A percentile compares a stretch with the other conserved stretches of the same genome.
These are phyloP conservation scores for Conomelus anceps DNA, from an alignment of 2,888 invertebrate genomes.

Conservation along the genomic window DNA sequence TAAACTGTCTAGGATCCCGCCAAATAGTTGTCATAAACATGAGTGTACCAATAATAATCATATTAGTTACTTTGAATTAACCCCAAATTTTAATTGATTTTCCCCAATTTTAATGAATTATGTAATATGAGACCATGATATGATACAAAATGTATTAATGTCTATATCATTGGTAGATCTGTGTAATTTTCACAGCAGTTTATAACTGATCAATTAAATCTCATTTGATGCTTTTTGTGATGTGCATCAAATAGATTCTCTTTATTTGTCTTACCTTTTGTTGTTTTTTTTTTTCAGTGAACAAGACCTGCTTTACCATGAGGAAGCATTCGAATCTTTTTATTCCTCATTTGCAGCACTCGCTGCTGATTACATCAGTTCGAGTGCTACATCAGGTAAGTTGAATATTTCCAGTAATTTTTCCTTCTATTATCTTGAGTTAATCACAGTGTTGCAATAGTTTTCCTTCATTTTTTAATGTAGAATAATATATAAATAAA, in stretches of 20 bases:
- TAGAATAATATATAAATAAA: neutral
- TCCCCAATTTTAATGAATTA: too few species aligned
- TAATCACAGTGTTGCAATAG: constrained; percentile 2
- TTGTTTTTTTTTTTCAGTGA: constrained; percentile 58
- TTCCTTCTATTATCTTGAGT: too few species aligned
- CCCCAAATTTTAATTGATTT: too few species aligned
- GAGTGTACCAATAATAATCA: too few species aligned
- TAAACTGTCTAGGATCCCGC: too few species aligned
- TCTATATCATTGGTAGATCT: too few species aligned
- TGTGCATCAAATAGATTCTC: neutral
- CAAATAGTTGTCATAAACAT: too few species aligned
- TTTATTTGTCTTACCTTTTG: neutral
- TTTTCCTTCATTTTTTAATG: constrained; percentile 27
- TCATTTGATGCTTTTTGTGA: neutral
- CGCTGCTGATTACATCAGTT: constrained; percentile 77
- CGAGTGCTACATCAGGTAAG: constrained; percentile 66
- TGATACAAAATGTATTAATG: too few species aligned
- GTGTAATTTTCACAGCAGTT: too few species aligned
- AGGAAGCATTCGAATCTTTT: constrained; percentile 75
- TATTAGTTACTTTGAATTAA: too few species aligned
- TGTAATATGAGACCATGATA: too few species aligned
- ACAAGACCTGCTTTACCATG: constrained; percentile 75
- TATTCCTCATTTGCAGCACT: constrained; percentile 82
- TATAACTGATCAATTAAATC: too few species aligned
- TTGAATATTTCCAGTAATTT: constrained; percentile 39